Percentiles rank a stretch among this genome's conserved stretches.
phyloP scores from a whole-genome alignment of 1,140 invertebrate genomes.

The Luehdorfia chinensis region DNA sequence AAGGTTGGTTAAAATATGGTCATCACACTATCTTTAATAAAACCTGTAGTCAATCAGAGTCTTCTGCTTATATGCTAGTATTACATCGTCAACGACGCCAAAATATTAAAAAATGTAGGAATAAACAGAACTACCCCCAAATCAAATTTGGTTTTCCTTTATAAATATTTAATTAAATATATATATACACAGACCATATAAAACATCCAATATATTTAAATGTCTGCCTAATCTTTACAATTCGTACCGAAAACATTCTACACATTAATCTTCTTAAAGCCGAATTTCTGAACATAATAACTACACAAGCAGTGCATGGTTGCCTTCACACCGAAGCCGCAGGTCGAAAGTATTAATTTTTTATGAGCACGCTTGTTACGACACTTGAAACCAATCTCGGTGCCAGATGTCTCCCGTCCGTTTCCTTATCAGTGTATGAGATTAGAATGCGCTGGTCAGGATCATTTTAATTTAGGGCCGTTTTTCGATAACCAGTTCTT shows the following conservation, averaged over 20 bases:
- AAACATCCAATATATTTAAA: too few relatives aligned
- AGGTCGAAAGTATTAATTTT: constrained; percentile 10
- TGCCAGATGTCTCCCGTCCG: constrained; percentile 37
- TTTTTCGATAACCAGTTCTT: constrained; percentile 34
- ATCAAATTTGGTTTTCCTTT: too few relatives aligned
- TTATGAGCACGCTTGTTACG: constrained; percentile 16
- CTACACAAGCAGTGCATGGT: not conserved
- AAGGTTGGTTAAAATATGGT: too few relatives aligned
- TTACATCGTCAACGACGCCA: too few relatives aligned
- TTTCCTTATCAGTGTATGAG: constrained; percentile 35
- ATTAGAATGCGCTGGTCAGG: constrained; percentile 39
- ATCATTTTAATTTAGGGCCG: constrained; percentile 29
- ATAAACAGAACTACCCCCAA: too few relatives aligned
- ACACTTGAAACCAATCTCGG: constrained; percentile 31
- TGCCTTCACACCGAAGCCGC: not conserved
- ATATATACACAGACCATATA: too few relatives aligned
- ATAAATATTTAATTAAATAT: too few relatives aligned
- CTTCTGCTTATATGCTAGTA: too few relatives aligned
- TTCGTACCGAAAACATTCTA: not conserved
- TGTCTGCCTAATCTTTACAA: too few relatives aligned
- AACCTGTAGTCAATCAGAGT: too few relatives aligned
- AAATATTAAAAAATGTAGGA: too few relatives aligned
- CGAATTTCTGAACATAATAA: not conserved
- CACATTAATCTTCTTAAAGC: not conserved
- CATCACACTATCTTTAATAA: too few relatives aligned